These are phyloP conservation scores for Umimayanthus kanabou DNA, from an alignment of 92 coral and sea anemone genomes.

Conservation along the genomic window DNA sequence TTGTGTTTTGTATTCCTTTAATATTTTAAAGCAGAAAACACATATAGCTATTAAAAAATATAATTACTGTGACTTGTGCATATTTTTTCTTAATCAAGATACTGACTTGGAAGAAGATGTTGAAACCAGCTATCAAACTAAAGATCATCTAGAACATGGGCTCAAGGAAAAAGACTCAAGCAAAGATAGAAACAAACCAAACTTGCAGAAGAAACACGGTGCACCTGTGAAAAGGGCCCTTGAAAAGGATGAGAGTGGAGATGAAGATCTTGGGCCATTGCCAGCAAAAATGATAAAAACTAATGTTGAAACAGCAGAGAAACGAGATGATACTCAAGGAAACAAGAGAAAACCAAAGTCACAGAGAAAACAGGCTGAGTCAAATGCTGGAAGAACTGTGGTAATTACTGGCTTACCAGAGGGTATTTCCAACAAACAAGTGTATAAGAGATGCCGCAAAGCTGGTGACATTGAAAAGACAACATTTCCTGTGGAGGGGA, in stretches of 20 bases:
- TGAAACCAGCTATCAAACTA: not conserved
- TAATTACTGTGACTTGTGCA: no score
- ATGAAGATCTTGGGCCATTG: not conserved
- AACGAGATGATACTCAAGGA: not conserved
- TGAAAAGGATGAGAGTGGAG: not conserved
- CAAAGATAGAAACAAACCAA: not conserved
- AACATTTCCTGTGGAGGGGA: slow-evolving; percentile 76
- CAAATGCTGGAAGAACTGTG: slow-evolving; percentile 82
- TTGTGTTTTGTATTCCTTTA: no score
- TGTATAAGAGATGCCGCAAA: slow-evolving; percentile 76
- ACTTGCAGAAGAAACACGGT: not conserved
- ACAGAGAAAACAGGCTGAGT: slow-evolving; percentile 59
- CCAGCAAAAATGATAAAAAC: not conserved
- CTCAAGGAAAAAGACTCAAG: not conserved
- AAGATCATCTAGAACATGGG: slow-evolving; percentile 23
- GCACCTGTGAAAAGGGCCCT: not conserved
- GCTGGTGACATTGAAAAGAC: slow-evolving; percentile 72
- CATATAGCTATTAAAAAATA: no score
- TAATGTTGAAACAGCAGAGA: slow-evolving; percentile 6
- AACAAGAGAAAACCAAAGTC: slow-evolving; percentile 67
- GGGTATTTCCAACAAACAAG: slow-evolving; percentile 62
- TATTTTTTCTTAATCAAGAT: not conserved
- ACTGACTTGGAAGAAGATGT: slow-evolving; percentile 8
- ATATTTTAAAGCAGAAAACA: no score
- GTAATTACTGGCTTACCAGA: slow-evolving; percentile 70